Conservation (phyloP, 1,140 invertebrate species). For the Solenopsis invicta region DNA sequence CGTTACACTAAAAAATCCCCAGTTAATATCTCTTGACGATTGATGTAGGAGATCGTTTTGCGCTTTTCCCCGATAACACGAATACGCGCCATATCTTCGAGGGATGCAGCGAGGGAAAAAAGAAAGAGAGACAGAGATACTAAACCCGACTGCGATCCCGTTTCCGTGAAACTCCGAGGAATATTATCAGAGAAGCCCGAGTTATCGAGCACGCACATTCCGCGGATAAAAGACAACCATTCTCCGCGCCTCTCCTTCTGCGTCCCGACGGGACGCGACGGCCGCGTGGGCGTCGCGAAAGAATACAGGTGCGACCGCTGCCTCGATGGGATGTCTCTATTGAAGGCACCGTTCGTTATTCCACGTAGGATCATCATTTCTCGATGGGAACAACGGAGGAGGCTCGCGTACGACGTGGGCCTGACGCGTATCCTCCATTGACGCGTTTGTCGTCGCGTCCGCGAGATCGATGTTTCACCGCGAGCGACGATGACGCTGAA, state of each 20-base stretch:
- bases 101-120: neutral
- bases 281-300: conserved; percentile 23
- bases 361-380: neutral
- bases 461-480: conserved; percentile 7
- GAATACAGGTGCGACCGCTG: conserved; percentile 51
- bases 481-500: neutral
- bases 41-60: conserved; percentile 9
- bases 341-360: conserved; percentile 23
- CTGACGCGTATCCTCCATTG: conserved; percentile 38
- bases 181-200: conserved; percentile 65
- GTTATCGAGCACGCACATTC: conserved; percentile 70
- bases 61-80: conserved; percentile 15
- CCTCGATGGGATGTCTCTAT: conserved; percentile 12
- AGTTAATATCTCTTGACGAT: conserved; percentile 37
- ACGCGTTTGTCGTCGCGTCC: conserved; percentile 38
- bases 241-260: conserved; percentile 28
- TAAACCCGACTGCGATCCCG: neutral
- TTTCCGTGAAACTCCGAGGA: conserved; percentile 47
- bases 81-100: neutral
- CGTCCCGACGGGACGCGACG: conserved; percentile 32
- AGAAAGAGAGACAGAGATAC: neutral
- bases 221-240: conserved; percentile 64
- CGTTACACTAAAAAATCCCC: neutral
- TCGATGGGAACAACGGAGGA: conserved; percentile 1
- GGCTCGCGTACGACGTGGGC: conserved; percentile 29